Base-by-base conservation (phyloP, 1,140 invertebrate species). In the Drosophila persimilis region DNA sequence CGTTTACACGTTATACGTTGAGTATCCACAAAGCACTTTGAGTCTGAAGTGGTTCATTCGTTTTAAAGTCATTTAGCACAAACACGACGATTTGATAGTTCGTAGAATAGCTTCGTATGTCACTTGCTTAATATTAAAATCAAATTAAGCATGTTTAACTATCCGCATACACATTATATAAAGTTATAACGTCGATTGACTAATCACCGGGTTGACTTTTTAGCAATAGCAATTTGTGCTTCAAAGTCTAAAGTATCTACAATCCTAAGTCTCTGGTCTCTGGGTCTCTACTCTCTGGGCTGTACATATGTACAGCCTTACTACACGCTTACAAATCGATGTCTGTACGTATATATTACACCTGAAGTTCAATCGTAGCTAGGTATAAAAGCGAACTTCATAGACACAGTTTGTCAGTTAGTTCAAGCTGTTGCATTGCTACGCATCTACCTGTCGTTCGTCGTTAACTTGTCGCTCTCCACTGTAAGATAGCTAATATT, bases 381-480 rank as follows among this genome's bases (percentile, higher is more conserved):
- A 64, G 63, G 81, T 85, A 85, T 85, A 85, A 85, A 85, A 85
- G 81, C 81, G 46, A 80, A 75, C 73, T 61, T 54, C 81, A 74
- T 78, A 67, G 81, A 81, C 56, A 75, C 59, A 58, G 24, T 77
- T 85, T 67, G 58, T 75, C 83, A 85, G 81, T 85, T 81, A 67
- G 83, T 72, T 86, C 45, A 59, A 88, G 83, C 79, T 71, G 53
- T 69, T 81, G 71, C 70, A 74, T 50, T 71, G 76, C 58, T 77
- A 45, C 70, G 69, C 81, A 88, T 75, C 81, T 66, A 39, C 35
- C 35, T 39, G 35, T 11, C 57, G 61, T 79, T 45, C 31, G 51
- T 46, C 24, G 46, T 29, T n/a, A 44, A 39, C 46, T 56, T 66
- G 65, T 57, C 54, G 59, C 60, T 52, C 73, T 58, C 50, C 52